Base-by-base conservation (phyloP, 2,113 vertebrate species). In the Morone chrysops region DNA sequence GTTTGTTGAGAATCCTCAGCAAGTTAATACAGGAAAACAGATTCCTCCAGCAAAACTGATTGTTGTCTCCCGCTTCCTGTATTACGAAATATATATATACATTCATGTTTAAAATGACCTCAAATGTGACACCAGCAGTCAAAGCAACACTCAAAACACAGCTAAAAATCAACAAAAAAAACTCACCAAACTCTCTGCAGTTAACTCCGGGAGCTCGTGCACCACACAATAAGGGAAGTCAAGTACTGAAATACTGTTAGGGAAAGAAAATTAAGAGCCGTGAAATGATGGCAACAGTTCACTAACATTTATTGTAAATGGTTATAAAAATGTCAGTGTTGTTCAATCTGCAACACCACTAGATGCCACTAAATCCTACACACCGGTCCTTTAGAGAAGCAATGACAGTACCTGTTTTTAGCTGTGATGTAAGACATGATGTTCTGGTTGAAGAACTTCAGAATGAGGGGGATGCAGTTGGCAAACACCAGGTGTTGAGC, bases 391-490 rank as follows among this genome's bases (percentile, higher is more conserved):
- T 25, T 3, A 75, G 47, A 36, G 3, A 62, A 13, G 18, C 1
- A 2, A 2, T 36, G 1, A 69, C 47, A 40, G 78, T 92, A 99
- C 98, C 98, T 97, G 93, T 99, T 99, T 92, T 99, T 99, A 77
- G 98, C 98, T 36, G 97, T 99, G 94, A 99, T 99, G 92, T 99
- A 99, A 20, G 98, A 99, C 97, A 99, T 99, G 90, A 99, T 99
- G 94, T 99, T 99, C 94, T 99, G 98, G 95, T 99, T 99, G 96
- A 99, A 99, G 94, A 99, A 99, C 95, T 99, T 99, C 18, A 99
- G 94, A 82, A 99, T 99, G 93, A 99, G 97, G 0, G 98, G 98
- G 87, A 99, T 99, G 87, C 98, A 99, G 94, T 99, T 99, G 85
- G 98, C 98, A 78, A 99, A 99, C 65, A 99, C 98, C 87, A 99